These are phyloP conservation scores for Stratiomys singularior DNA, from an alignment of 2,888 invertebrate genomes.

Conservation along the genomic window DNA sequence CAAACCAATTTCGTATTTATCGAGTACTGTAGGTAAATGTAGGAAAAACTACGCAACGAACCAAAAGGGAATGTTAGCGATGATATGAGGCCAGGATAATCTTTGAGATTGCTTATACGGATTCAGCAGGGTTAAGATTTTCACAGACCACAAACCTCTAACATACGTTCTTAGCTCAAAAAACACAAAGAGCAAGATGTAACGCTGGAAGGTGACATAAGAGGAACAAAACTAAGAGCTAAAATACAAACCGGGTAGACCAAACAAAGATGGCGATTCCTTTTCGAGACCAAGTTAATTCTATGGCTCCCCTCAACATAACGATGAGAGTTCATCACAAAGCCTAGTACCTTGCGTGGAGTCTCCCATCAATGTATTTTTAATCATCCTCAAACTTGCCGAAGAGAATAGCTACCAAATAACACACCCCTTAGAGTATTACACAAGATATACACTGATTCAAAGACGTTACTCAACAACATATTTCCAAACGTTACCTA, in stretches of 20 bases:
- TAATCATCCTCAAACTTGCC: background rate
- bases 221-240: too few species aligned
- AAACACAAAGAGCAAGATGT: conserved; percentile 52
- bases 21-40: background rate
- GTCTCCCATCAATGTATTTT: too few species aligned
- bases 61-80: background rate
- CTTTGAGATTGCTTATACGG: too few species aligned
- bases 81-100: background rate
- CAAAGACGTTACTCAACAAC: background rate
- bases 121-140: background rate
- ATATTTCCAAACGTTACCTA: too few species aligned
- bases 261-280: too few species aligned
- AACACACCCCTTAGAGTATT: background rate
- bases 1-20: too few species aligned
- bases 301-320: too few species aligned
- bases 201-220: too few species aligned
- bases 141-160: conserved; percentile 14
- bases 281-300: too few species aligned
- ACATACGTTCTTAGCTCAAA: conserved; percentile 48
- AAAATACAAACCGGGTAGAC: too few species aligned
- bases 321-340: too few species aligned
- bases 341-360: too few species aligned
- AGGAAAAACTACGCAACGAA: background rate
- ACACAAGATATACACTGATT: background rate
- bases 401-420: conserved; percentile 3